Base-by-base conservation (phyloP, 2,797 vertebrate species). In the Acanthurus tractus region DNA sequence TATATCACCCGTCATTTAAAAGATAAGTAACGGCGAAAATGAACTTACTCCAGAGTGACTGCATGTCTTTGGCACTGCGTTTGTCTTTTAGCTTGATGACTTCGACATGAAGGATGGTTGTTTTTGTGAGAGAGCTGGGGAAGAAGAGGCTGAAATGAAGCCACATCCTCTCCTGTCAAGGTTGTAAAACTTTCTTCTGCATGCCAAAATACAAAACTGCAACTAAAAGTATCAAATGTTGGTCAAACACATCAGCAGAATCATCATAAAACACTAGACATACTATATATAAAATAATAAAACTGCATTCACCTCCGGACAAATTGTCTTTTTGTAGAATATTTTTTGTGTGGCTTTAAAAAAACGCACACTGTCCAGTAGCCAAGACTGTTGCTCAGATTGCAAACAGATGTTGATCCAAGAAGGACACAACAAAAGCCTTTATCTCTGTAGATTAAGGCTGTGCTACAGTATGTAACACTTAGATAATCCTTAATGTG, bases 401-500 rank as follows among this genome's bases (percentile, higher is more conserved):
- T 76, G 69, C 67, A 79, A 88, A 70, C 92, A 93, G 84, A 90
- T 90, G 91, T 88, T 80, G 66, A 76, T 76, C 55, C 52, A 77
- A 58, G 66, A 36, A 68, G 36, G 45, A 76, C 29, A 18, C 44
- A 81, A 81, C 68, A 74, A 74, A 8, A 34, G 59, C 50, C 56
- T 80, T 50, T 10, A 74, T 70, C 75, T 74, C 58, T 54, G 40
- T 42, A 53, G 72, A 78, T 88, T 78, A 70, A 62, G 2, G 7
- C 48, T 29, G 12, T 36, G 54, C 59, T 34, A 13, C 52, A 62
- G n/a, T 61, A n/a, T 63, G 66, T 58, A 49, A 64, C 38, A 54
- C 72, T 71, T 50, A 49, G 46, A 70, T 54, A 36, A 79, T 75
- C 29, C 48, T 76, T 70, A 48, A 58, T 23, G 25, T 59, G 38